Conservation (phyloP, 2,888 invertebrate species). For the Tetheella fluctuosa region DNA sequence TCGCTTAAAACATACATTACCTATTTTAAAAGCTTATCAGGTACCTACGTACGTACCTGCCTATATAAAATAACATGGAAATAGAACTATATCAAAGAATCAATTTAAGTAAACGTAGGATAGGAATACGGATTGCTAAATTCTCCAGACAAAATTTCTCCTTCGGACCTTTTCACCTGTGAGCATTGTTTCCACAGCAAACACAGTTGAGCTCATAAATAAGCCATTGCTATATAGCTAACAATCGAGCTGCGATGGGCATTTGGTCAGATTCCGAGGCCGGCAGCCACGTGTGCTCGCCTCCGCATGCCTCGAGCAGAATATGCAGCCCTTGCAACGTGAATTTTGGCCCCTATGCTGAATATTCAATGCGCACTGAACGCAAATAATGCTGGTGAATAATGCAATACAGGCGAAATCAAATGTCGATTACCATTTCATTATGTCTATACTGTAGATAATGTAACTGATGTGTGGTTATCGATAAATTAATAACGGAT, state of each 20-base stretch:
- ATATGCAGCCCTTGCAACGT: conserved; percentile 75
- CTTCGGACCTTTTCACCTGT: conserved; percentile 43
- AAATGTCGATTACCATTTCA: conserved; percentile 54
- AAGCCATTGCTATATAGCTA: conserved; percentile 77
- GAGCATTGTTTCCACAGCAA: conserved; percentile 51
- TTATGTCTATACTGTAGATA: conserved; percentile 29
- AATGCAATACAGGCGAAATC: conserved; percentile 59
- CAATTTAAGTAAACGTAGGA: background rate
- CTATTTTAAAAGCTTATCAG: too few species aligned
- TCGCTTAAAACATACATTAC: background rate
- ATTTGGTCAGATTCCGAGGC: conserved; percentile 81
- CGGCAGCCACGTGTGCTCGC: conserved; percentile 79
- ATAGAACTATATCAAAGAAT: background rate
- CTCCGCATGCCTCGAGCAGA: conserved; percentile 75
- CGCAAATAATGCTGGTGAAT: conserved; percentile 68
- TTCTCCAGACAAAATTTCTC: conserved; percentile 41
- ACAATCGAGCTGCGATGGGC: conserved; percentile 79
- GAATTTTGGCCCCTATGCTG: conserved; percentile 77
- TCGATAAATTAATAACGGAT: conserved; percentile 39
- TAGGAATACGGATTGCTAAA: background rate
- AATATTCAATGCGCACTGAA: conserved; percentile 75
- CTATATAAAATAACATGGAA: background rate
- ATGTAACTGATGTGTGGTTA: conserved; percentile 40
- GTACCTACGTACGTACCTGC: too few species aligned
- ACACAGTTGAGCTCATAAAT: conserved; percentile 67